Base-by-base conservation (phyloP, 2,888 invertebrate genomes). In the Drosophila yooni region DNA sequence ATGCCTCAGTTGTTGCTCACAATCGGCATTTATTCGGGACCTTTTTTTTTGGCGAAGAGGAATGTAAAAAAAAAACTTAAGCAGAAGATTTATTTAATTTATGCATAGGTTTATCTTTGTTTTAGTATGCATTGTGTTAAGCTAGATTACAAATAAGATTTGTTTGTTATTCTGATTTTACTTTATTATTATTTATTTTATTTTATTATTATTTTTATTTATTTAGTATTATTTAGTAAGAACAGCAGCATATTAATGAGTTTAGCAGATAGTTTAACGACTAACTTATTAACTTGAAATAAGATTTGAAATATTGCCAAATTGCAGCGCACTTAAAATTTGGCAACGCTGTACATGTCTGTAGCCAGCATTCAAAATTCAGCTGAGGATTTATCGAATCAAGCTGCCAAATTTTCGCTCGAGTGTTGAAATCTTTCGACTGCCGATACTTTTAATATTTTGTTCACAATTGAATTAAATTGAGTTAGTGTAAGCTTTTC, bases 1-100 rank as follows among this genome's bases (percentile, higher is more conserved):
- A 68, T 70, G 68, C 68, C 3, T 40, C 7, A 15, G 34, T 57
- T 40, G 51, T 36, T 59, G 46, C 43, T 31, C 31, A 46, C 34
- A 57, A n/a, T 50, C 70, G 15, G 38, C 50, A 43, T 40, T 52
- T 52, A n/a, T n/a, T 21, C n/a, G 10, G 15, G 27, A 8, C n/a
- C 36, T 33, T n/a, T 25, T 29, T 21, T 34, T 6, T 15, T 0
- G 21, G 11, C 11, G 4, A n/a, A 40, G 13, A 46, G 21, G 11
- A 11, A 13, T 27, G 8, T 13, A 38, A 18, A 27, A 13, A 13
- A 54, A 54, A 38, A 10, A n/a, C 29, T 40, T 7, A 18, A 40
- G 0, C 57, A 3, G 10, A 31, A 15, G 15, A 57, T 57, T 57
- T 43, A 43, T 43, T 43, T 11, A 21, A 40, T 40, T 57, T 40